Evolutionary conservation across 92 coral and sea anemone species (phyloP).

Genomic region (Parazoanthus atlanticus): DNA sequence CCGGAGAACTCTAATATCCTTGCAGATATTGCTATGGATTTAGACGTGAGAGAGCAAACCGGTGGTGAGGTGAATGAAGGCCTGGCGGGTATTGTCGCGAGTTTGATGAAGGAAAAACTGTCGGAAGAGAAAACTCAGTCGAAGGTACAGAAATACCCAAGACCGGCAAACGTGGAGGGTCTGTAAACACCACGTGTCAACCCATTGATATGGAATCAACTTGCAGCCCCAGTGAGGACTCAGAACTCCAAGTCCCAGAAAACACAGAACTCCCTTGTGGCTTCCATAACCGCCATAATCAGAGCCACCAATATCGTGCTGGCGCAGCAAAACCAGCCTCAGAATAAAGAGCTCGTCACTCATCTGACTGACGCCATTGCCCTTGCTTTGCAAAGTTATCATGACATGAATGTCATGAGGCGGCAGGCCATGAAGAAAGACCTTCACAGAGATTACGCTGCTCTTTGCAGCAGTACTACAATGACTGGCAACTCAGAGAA

Average conservation of each 20-base stretch:
- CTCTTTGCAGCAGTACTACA: constrained; percentile 51
- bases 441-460: constrained; percentile 55
- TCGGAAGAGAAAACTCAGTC: constrained; percentile 7
- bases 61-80: constrained; percentile 55
- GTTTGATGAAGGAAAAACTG: constrained; percentile 62
- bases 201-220: constrained; percentile 63
- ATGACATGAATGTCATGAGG: constrained; percentile 58
- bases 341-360: constrained; percentile 56
- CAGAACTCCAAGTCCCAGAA: constrained; percentile 64
- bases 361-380: constrained; percentile 67
- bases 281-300: constrained; percentile 41
- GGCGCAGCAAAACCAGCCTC: constrained; percentile 30
- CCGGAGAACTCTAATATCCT: not conserved
- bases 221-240: constrained; percentile 56
- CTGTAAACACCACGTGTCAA: constrained; percentile 63
- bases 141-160: constrained; percentile 62
- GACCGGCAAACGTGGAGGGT: constrained; percentile 47
- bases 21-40: constrained; percentile 30
- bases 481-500: constrained; percentile 51
- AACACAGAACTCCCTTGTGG: constrained; percentile 60
- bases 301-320: constrained; percentile 52
- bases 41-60: constrained; percentile 60
- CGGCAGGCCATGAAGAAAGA: constrained; percentile 66
- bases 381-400: constrained; percentile 39
- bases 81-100: constrained; percentile 50